Base-by-base conservation (phyloP, 2,113 vertebrate species). In the Cromileptes altivelis region DNA sequence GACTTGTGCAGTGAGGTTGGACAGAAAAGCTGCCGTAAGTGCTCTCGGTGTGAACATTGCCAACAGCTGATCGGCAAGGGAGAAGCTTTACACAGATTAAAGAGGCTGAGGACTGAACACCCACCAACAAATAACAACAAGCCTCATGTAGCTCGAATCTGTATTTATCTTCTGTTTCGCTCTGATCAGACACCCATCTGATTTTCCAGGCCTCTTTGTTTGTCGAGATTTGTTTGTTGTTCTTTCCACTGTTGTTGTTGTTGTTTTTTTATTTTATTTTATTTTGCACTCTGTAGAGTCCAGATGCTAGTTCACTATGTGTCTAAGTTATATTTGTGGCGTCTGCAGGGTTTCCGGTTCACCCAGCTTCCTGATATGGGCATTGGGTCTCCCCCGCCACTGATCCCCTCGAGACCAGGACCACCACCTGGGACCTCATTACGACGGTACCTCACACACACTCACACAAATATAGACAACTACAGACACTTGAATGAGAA, bases 311-410 rank as follows among this genome's bases (percentile, higher is more conserved):
- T 17, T 8, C 11, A 18, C 62, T 10, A 14, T 55, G 37, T 49
- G 4, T 57, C 27, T 67, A n/a, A 61, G 42, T 55, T 15, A 4
- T 6, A 10, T 62, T 30, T 84, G 3, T 89, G 68, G 12, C 55
- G 77, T 70, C 60, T 80, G 61, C 93, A 99, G 98, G 98, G 97
- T 81, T 99, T 99, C 87, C 96, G 97, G 82, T 99, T 99, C 93
- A 99, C 98, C 57, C 98, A 99, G 94, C 97, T 99, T 88, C 98
- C 98, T 76, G 98, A 99, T 78, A 99, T 99, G 97, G 97, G 97
- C 85, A 96, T 99, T 91, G 98, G 98, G 13, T 96, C 97, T 78
- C 98, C 98, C 0, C 98, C 98, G 1, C 98, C 98, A 0, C 97
- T 98, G 17, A 96, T 99, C 30, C 97, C 98, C 91, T 97, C 98